Conservation (phyloP, 2,113 vertebrate genomes). For the Phylloscopus whistleri region DNA sequence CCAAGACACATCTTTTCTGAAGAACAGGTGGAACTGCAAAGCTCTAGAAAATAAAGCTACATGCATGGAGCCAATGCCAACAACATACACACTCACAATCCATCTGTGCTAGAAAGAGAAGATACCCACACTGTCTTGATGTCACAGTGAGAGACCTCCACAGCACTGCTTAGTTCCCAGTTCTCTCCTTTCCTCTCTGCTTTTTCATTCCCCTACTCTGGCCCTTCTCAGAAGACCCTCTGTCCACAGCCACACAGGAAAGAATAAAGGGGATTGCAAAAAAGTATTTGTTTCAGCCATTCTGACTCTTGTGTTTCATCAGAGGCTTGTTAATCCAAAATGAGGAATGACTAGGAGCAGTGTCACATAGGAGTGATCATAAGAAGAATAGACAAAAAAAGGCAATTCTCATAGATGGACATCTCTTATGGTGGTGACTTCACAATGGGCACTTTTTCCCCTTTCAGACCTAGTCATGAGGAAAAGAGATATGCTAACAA, state of each 20-base stretch:
- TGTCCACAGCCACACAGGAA: fast-evolving
- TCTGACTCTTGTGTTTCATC: neutral
- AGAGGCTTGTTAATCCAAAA: neutral
- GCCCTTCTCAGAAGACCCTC: neutral
- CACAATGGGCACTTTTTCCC: neutral
- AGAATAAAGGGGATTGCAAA: neutral
- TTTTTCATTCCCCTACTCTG: neutral
- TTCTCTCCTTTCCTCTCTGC: neutral
- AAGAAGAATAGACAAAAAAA: neutral
- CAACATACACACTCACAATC: neutral
- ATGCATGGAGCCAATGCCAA: neutral
- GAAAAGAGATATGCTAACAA: neutral
- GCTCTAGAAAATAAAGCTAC: neutral
- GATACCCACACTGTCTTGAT: neutral
- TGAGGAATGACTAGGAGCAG: neutral
- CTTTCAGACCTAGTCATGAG: neutral
- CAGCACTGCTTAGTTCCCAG: neutral
- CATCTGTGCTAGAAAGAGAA: neutral
- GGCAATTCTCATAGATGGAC: neutral
- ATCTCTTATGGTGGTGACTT: neutral
- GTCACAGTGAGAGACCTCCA: neutral
- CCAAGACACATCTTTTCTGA: neutral
- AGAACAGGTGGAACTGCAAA: neutral
- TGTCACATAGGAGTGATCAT: neutral
- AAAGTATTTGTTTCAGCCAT: neutral